A percentile compares a stretch with the other conserved stretches of the same genome.
Conservation (phyloP, 2,113 vertebrate species). For the Brienomyrus brachyistius region DNA sequence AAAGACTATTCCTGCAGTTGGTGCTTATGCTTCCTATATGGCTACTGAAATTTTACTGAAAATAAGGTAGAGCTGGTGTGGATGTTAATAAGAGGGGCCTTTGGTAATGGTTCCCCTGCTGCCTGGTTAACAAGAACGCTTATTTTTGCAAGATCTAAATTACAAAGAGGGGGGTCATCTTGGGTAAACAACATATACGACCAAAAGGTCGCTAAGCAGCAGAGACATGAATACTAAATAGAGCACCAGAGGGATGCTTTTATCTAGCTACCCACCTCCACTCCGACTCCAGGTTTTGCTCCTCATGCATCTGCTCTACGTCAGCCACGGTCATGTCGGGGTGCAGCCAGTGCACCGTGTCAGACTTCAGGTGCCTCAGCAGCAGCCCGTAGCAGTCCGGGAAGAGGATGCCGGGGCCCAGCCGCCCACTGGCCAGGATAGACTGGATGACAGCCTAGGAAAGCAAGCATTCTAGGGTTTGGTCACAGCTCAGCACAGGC, state of each 20-base stretch:
- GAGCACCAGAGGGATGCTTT: neutral
- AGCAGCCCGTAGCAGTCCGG: slow-evolving; percentile 75
- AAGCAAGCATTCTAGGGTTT: neutral
- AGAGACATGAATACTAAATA: neutral
- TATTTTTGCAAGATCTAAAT: neutral
- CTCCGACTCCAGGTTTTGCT: slow-evolving; percentile 80
- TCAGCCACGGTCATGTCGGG: slow-evolving; percentile 77
- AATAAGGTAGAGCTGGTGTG: neutral
- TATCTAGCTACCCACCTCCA: slow-evolving; percentile 74
- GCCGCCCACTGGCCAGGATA: slow-evolving; percentile 78
- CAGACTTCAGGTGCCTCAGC: slow-evolving; percentile 86
- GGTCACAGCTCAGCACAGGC: neutral
- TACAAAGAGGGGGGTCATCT: neutral
- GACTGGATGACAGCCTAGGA: slow-evolving; percentile 81
- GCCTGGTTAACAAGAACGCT: neutral
- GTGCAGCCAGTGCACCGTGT: slow-evolving; percentile 88
- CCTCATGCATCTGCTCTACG: slow-evolving; percentile 84
- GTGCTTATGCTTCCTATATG: neutral
- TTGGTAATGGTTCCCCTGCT: neutral
- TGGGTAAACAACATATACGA: neutral
- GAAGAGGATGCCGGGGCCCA: slow-evolving; percentile 76
- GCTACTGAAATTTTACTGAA: neutral
- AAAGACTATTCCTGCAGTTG: neutral
- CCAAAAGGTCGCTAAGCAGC: neutral
- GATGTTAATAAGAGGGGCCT: neutral